A percentile compares a stretch with the other conserved stretches of the same genome.
These are phyloP conservation scores for Clitarchus hookeri DNA, from an alignment of 2,888 invertebrate genomes.

Conservation along the genomic window DNA sequence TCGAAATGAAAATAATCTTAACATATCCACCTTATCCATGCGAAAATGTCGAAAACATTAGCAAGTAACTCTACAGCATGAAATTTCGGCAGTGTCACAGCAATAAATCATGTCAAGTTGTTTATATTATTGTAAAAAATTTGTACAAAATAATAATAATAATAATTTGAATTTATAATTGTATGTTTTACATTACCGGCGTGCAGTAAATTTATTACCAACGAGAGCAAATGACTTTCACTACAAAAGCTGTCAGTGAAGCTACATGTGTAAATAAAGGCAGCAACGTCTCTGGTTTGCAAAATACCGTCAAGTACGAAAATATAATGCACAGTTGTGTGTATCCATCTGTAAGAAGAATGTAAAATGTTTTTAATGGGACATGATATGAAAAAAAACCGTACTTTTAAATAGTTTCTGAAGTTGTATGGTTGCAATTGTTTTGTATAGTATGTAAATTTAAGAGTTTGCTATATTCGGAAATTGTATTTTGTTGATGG, in stretches of 20 bases:
- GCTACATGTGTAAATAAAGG: background rate
- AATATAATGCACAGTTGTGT: background rate
- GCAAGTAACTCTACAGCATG: background rate
- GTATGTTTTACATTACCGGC: background rate
- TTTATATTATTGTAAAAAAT: background rate
- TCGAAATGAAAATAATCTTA: background rate
- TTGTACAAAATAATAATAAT: background rate
- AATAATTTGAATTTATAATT: background rate
- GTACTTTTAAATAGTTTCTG: background rate
- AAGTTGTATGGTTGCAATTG: background rate
- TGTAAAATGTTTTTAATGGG: background rate
- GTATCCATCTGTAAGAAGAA: background rate
- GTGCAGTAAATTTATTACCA: background rate
- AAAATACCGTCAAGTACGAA: background rate
- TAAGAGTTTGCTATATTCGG: background rate
- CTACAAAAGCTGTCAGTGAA: background rate
- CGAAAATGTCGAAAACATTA: slow-evolving; percentile 9
- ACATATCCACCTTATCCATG: background rate
- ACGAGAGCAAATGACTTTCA: background rate
- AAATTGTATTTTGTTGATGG: slow-evolving; percentile 37
- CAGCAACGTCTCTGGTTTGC: background rate
- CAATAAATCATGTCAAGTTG: slow-evolving; percentile 1
- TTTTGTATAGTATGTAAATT: background rate
- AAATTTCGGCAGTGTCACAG: background rate
- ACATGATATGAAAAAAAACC: background rate